Evolutionary conservation across 53 echinoderm and acorn worm species (phyloP).

Genomic region (Apostichopus leukothele): DNA sequence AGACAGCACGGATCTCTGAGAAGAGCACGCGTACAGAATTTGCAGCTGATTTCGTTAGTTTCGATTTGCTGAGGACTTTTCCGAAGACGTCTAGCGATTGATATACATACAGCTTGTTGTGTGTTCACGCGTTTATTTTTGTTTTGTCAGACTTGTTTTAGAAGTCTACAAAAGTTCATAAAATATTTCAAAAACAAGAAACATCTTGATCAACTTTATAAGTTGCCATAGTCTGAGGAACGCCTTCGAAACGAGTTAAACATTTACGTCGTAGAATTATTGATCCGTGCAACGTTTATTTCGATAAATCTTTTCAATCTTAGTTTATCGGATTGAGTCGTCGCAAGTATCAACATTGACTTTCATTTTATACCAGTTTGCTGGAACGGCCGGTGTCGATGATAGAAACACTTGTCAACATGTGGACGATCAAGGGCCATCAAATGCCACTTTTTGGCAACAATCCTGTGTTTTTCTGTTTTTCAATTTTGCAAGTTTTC

Average conservation of each 20-base stretch:
- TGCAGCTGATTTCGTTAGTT: background rate
- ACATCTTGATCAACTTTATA: too few relatives aligned
- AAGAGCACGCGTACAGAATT: background rate
- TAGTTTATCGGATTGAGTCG: too few relatives aligned
- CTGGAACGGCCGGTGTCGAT: too few relatives aligned
- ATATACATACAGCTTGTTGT: too few relatives aligned
- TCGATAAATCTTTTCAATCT: too few relatives aligned
- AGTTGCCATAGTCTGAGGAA: background rate
- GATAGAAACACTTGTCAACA: background rate
- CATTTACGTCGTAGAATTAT: background rate
- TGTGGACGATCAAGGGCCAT: conserved; percentile 4
- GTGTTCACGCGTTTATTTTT: too few relatives aligned
- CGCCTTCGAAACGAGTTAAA: background rate
- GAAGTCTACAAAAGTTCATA: too few relatives aligned
- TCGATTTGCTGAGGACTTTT: background rate
- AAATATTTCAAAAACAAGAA: too few relatives aligned
- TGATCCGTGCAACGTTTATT: too few relatives aligned
- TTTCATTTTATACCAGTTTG: background rate
- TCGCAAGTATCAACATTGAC: background rate
- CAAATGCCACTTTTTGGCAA: background rate
- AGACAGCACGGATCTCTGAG: background rate
- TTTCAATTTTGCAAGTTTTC: conserved; percentile 33
- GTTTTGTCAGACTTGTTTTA: too few relatives aligned
- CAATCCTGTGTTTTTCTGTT: conserved; percentile 2
- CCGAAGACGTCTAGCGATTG: too few relatives aligned